Evolutionary conservation across 2,797 vertebrate species (phyloP), one percentile per base, ranked within the genome.

Genomic region (Pangasius mekongensis): DNA sequence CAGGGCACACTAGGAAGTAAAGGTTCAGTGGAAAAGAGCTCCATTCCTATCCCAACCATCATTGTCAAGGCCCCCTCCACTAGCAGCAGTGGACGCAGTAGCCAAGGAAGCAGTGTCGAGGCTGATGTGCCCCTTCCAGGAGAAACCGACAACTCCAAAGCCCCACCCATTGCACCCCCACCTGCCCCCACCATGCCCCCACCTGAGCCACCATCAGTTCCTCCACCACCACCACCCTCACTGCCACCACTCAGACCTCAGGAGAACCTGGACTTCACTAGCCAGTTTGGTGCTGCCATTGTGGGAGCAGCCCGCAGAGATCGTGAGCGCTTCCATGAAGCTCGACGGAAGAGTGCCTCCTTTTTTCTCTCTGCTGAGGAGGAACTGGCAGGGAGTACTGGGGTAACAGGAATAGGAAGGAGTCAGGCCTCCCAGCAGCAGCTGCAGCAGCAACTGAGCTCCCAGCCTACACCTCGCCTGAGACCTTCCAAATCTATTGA

Each of bases 1-100:
- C 96, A 89, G 92, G 95, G 89, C 69, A 96, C 97, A 0, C 94
- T 97, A 82, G 97, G 92, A 91, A 96, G 92, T 90, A 98, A 97
- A 90, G 94, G 94, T 30, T 93, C 96, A 0, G 85, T 96, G 33
- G 97, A 98, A 90, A 98, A 98, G 92, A 98, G 96, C 91, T 98
- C 98, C 90, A 98, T 98, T 90, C 95, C 98, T 43, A 98, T 98
- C 87, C 98, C 98, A 89, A 98, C 98, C 91, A 98, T 98, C 73
- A 98, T 98, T 16, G 97, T 98, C 86, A 98, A 98, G 92, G 98
- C 98, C 0, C 98, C 98, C 30, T 99, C 98, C 73, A 99, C 98
- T 91, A 98, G 98, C 94, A 99, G 98, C 94, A 98, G 97, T 86
- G 98, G 98, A 66, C 97, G 97, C 89, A 98, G 98, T 94, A 99